phyloP scores from a whole-genome alignment of 2,113 vertebrate genomes.

The Grammomys dolichurus region DNA sequence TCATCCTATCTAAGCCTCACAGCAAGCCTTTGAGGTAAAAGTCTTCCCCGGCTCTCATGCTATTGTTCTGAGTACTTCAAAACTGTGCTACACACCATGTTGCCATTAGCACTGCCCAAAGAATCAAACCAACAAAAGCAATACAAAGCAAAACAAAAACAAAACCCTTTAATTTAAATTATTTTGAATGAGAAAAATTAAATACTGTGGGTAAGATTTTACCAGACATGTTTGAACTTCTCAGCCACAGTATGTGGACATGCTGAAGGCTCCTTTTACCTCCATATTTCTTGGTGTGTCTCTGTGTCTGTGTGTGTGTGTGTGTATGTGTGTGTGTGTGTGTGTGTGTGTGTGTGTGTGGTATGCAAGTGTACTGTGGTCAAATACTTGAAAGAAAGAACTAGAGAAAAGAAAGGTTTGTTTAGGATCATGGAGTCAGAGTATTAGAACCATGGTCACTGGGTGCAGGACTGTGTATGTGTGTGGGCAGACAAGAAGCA shows the following conservation, averaged over 20 bases:
- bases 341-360: not conserved
- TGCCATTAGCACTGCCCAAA: not conserved
- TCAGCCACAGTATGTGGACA: not conserved
- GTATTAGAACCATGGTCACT: not conserved
- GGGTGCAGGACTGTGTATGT: not conserved
- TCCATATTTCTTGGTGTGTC: not conserved
- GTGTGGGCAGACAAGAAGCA: not conserved
- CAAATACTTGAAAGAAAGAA: not conserved
- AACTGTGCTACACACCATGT: not conserved
- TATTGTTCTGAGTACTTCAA: not conserved
- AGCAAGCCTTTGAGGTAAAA: not conserved
- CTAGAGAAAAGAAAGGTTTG: not conserved
- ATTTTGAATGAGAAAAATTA: slow-evolving; percentile 33
- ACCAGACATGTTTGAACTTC: not conserved
- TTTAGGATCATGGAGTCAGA: not conserved
- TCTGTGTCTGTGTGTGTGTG: not conserved
- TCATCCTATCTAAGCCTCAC: not conserved
- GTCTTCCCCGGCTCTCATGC: not conserved
- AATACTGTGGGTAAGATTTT: not conserved
- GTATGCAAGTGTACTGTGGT: not conserved
- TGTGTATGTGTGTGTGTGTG: not conserved
- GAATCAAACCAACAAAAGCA: not conserved
- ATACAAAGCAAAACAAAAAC: not conserved
- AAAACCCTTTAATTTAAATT: slow-evolving; percentile 50
- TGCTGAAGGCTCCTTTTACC: not conserved